Base-by-base conservation (phyloP, 2,888 invertebrate species). In the Catotricha subobsoleta region DNA sequence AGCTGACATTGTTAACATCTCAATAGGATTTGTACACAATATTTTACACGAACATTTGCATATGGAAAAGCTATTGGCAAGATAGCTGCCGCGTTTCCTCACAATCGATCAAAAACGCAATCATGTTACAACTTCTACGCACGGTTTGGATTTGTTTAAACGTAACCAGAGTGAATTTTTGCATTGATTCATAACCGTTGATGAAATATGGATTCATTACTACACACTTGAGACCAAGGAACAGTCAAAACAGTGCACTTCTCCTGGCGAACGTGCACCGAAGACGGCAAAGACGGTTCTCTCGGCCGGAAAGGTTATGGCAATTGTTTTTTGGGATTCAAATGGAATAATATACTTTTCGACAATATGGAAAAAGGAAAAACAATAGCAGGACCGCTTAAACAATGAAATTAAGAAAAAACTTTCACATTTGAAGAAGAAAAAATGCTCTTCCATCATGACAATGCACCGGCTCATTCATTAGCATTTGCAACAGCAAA, bases 61-160 rank as follows among this genome's bases (percentile, higher is more conserved):
- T 42, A 51, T 54, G 52, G 52, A 43, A 49, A 54, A 55, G 49
- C 46, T 54, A 30, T 52, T 50, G 34, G 53, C 50, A 37, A 41
- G 53, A 50, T 55, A 53, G 53, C 52, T 56, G 51, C 54, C 54
- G 47, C 54, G 50, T 47, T 52, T 54, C 45, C 51, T 51, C 47
- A 52, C 50, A 44, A 46, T 47, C 45, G 50, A 52, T 42, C 48
- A 53, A 47, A 52, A 50, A 43, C 48, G 44, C 16, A 55, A 49
- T 45, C 53, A 51, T 49, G 51, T 44, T 46, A 45, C 48, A 40
- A 46, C 47, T 51, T 52, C 52, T 43, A 33, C 50, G 48, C 46
- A 49, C 43, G 50, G 53, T 52, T 49, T 52, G 49, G 47, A 48
- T 27, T 31, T 47, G 42, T 52, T 53, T 48, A 50, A 52, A 45